Conservation (phyloP, 2,888 invertebrate species). For the Ferrisia virgata region DNA sequence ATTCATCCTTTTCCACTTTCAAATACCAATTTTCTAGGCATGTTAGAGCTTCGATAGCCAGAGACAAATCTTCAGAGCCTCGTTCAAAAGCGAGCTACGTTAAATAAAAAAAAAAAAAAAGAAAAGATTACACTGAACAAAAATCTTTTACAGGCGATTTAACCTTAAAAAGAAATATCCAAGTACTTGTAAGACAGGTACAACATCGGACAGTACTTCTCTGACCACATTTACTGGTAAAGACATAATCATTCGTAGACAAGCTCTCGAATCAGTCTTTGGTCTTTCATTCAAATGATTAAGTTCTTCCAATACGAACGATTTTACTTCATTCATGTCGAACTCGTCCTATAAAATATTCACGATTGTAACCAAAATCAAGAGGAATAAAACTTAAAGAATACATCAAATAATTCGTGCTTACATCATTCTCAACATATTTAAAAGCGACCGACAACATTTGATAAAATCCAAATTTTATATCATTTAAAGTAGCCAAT, state of each 20-base stretch:
- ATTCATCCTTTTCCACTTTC: not conserved
- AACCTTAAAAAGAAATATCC: not conserved
- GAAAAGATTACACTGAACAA: not conserved
- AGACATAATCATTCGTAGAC: slow-evolving; percentile 33
- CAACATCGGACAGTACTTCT: not conserved
- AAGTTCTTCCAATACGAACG: not conserved
- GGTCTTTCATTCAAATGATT: not conserved
- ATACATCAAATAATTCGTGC: not conserved
- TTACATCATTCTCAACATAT: not conserved
- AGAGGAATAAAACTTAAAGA: not conserved
- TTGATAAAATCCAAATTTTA: slow-evolving; percentile 37
- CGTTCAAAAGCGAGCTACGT: not conserved
- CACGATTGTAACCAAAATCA: not conserved
- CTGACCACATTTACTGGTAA: not conserved
- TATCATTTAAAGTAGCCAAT: not conserved
- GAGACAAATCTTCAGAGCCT: not conserved
- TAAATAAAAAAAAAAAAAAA: not conserved
- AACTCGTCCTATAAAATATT: not conserved
- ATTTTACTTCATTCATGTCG: not conserved
- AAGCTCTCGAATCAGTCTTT: slow-evolving; percentile 12
- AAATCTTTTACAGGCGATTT: not conserved
- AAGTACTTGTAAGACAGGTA: slow-evolving; percentile 6
- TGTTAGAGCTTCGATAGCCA: not conserved
- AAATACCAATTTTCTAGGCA: not conserved
- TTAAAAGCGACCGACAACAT: slow-evolving; percentile 10